Percentiles rank a stretch among this genome's conserved stretches.
phyloP scores from a whole-genome alignment of 2,113 vertebrate genomes.

The Corydoras sp. region DNA sequence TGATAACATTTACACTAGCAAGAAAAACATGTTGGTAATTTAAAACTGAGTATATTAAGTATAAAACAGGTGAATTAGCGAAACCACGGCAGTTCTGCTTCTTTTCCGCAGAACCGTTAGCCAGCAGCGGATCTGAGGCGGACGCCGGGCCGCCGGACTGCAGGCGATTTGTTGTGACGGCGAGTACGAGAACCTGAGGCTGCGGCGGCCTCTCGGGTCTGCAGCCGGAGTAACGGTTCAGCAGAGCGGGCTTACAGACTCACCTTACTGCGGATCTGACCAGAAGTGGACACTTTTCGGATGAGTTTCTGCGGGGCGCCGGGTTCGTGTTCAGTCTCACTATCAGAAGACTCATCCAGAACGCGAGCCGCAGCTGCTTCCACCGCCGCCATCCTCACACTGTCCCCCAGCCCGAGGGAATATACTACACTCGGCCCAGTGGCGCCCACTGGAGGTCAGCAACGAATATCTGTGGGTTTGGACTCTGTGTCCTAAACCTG shows the following conservation, averaged over 20 bases:
- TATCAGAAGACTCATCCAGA: slow-evolving; percentile 86
- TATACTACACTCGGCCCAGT: not conserved
- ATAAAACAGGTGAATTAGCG: not conserved
- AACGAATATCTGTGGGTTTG: not conserved
- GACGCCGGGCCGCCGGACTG: not conserved
- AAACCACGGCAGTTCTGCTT: not conserved
- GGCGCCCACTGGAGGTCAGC: slow-evolving; percentile 17
- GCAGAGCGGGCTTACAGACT: not conserved
- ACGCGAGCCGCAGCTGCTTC: slow-evolving; percentile 65
- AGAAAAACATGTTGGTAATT: not conserved
- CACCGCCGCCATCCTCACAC: slow-evolving; percentile 65
- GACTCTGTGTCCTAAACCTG: too few relatives aligned
- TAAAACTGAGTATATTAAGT: not conserved
- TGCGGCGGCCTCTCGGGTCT: slow-evolving; percentile 6
- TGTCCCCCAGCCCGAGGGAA: not conserved
- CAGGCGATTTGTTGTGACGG: not conserved
- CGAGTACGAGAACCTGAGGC: slow-evolving; percentile 31
- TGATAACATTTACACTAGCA: too few relatives aligned
- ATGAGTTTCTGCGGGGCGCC: slow-evolving; percentile 90
- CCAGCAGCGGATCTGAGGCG: not conserved
- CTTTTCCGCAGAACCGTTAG: slow-evolving; percentile 29
- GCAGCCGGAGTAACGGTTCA: slow-evolving; percentile 6
- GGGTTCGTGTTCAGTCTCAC: slow-evolving; percentile 87
- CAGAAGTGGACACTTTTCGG: slow-evolving; percentile 91
- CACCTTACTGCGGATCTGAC: slow-evolving; percentile 95